Base-by-base conservation (phyloP, 2,888 invertebrate species). In the Bugulina stolonifera region DNA sequence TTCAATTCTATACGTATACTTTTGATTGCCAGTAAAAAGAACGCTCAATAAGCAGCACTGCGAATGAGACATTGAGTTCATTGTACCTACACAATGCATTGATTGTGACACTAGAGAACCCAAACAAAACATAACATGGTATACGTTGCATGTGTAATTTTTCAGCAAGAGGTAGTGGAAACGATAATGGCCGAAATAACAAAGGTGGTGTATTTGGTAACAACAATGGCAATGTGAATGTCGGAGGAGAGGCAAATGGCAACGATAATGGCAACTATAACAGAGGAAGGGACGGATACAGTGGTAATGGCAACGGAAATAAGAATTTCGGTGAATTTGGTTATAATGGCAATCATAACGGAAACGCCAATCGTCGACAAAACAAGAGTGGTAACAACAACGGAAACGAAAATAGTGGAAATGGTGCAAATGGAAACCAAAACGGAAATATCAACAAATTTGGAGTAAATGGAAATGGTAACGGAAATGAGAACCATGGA, bases 401-500 rank as follows among this genome's bases (percentile, higher is more conserved):
- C n/a, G 64, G 64, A 27, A 34, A 64, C n/a, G n/a, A 32, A 27
- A 64, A 34, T 32, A 25, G 32, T 14, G 64, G 64, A 32, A 29
- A 27, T 32, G 32, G 34, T 32, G 32, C 22, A 25, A 64, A 64
- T 32, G 64, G 64, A 14, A 64, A 64, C n/a, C 29, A 32, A 2
- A 64, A 64, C n/a, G 64, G 64, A 27, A 34, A 34, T n/a, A 14
- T 25, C 27, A 64, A 64, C 64, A 32, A 32, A 32, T 25, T 5
- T 32, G 64, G 64, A 32, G 64, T 25, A 5, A 27, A 34, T 27
- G 64, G 64, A 64, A 64, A 64, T n/a, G 32, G 27, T 2, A 64
- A 64, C n/a, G 64, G 64, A 22, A 64, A 64, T 32, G 18, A 64
- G 10, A 64, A 64, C n/a, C 2, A 29, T 10, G 64, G 64, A 27